A percentile compares a stretch with the other conserved stretches of the same genome.
Evolutionary conservation across 2,113 vertebrate genomes (phyloP).

Genomic region (Sciurus niger): DNA sequence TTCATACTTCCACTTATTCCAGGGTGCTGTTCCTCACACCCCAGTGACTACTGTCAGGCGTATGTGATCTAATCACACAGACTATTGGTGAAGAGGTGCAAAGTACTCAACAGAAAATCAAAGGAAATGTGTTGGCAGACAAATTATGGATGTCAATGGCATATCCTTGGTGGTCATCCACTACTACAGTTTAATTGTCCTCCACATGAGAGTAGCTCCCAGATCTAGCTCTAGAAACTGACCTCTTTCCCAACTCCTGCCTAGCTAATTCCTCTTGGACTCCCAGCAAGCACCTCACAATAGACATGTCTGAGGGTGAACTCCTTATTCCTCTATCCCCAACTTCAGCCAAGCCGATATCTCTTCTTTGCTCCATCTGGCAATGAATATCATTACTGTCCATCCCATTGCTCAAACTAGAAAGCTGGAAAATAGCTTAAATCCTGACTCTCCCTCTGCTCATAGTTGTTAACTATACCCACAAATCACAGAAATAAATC

Average conservation of each 20-base stretch:
- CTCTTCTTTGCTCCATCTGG: background rate
- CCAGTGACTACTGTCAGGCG: background rate
- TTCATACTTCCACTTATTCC: background rate
- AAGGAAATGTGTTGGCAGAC: background rate
- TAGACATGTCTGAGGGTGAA: background rate
- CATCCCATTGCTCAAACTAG: background rate
- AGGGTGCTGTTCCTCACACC: background rate
- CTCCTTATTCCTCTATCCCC: no score
- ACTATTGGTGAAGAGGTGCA: background rate
- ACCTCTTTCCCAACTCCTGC: background rate
- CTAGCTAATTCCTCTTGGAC: background rate
- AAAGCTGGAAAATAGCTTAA: conserved; percentile 1
- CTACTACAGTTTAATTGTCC: background rate
- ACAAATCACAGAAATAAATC: background rate
- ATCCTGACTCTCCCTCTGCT: background rate
- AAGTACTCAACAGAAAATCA: background rate
- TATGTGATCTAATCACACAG: background rate
- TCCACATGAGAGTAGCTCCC: background rate
- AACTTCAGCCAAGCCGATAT: background rate
- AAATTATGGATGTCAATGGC: background rate
- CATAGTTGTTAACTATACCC: background rate
- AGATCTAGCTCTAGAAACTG: background rate
- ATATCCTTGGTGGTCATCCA: background rate
- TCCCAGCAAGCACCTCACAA: background rate
- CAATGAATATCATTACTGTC: background rate